phyloP scores from a whole-genome alignment of 1,140 invertebrate species.

The Cydia splendana region DNA sequence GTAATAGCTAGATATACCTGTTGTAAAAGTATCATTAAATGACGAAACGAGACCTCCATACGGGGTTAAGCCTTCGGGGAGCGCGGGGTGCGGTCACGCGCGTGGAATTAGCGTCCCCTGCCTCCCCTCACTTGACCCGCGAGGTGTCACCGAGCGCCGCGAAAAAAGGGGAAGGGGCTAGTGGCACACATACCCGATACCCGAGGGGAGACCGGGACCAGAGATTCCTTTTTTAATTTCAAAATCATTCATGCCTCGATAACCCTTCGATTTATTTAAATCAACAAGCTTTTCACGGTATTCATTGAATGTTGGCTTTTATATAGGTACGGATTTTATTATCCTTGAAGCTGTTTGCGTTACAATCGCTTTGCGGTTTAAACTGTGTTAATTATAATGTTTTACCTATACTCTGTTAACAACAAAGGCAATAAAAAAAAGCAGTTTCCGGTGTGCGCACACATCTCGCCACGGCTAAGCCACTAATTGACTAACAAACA shows the following conservation, averaged over 20 bases:
- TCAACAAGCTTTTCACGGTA: conserved; percentile 16
- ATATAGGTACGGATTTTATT: neutral
- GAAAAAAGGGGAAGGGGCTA: conserved; percentile 60
- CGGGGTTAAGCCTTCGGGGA: conserved; percentile 1
- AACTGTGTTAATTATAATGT: conserved; percentile 10
- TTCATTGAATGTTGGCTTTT: conserved; percentile 3
- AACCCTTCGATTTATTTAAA: conserved; percentile 43
- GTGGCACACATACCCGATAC: conserved; percentile 35
- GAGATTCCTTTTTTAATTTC: conserved; percentile 73
- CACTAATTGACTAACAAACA: conserved; percentile 67
- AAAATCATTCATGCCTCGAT: conserved; percentile 61
- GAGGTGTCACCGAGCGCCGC: conserved; percentile 72
- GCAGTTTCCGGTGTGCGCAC: conserved; percentile 46
- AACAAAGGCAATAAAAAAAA: conserved; percentile 28
- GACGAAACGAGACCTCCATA: neutral
- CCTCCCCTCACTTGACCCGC: conserved; percentile 68
- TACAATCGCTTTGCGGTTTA: conserved; percentile 13
- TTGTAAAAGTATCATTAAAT: too few relatives aligned
- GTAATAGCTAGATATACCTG: too few relatives aligned
- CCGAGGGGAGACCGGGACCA: conserved; percentile 41
- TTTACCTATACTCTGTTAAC: conserved; percentile 26
- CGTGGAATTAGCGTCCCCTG: conserved; percentile 64
- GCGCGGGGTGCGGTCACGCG: conserved; percentile 64
- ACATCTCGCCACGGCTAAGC: conserved; percentile 40
- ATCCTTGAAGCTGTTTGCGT: conserved; percentile 19